Percentiles rank a stretch among this genome's conserved stretches.
phyloP scores from a whole-genome alignment of 2,888 invertebrate species.

The Watsonalla cultraria region DNA sequence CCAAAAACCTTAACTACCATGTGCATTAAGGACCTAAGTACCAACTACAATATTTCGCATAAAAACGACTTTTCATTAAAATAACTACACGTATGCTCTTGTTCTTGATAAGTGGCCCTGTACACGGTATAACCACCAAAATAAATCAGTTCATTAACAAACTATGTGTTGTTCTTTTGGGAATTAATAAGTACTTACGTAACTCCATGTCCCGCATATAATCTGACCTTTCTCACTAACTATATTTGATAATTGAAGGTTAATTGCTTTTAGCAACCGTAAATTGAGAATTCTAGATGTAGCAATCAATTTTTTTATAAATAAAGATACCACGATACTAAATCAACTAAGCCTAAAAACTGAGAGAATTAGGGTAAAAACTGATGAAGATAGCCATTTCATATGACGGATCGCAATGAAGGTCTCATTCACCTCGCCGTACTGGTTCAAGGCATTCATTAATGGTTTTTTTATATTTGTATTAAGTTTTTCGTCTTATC shows the following conservation, averaged over 20 bases:
- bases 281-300: too few species aligned
- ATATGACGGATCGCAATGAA: conserved; percentile 30
- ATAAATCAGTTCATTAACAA: not conserved
- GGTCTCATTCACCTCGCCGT: conserved; percentile 40
- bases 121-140: too few species aligned
- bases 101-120: not conserved
- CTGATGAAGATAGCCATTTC: not conserved
- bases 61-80: not conserved
- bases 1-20: too few species aligned
- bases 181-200: not conserved
- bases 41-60: not conserved
- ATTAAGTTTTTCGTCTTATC: conserved; percentile 30
- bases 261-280: too few species aligned
- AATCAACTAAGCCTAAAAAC: too few species aligned
- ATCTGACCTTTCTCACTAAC: too few species aligned
- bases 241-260: too few species aligned
- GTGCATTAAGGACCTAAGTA: not conserved
- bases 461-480: conserved; percentile 29
- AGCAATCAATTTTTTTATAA: too few species aligned
- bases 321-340: not conserved
- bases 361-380: not conserved
- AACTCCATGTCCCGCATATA: not conserved
- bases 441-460: conserved; percentile 35
- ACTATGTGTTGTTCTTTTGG: not conserved
- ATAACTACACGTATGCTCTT: not conserved